These are phyloP conservation scores for Canis aureus DNA, from an alignment of 2,113 vertebrate genomes.

Conservation along the genomic window DNA sequence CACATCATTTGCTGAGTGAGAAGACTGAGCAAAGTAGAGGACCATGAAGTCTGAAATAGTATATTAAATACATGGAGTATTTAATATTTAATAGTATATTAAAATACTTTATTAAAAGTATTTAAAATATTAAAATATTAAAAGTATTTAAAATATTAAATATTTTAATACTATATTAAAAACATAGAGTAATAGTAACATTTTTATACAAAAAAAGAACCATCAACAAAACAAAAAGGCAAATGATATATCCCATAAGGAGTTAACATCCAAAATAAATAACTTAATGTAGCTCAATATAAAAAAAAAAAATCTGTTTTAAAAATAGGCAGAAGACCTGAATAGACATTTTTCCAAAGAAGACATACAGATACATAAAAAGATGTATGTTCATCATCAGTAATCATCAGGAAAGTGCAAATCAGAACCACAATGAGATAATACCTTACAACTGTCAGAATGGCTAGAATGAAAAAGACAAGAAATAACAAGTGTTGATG, in stretches of 20 bases:
- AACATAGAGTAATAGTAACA: background rate
- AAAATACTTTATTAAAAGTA: too few species aligned
- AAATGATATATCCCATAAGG: background rate
- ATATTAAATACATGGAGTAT: too few species aligned
- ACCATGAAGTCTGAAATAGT: background rate
- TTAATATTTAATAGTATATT: too few species aligned
- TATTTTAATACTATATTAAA: background rate
- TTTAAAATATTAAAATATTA: too few species aligned
- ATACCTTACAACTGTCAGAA: background rate
- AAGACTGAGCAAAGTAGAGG: background rate
- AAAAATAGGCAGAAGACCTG: background rate
- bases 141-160: too few species aligned
- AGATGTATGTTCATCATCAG: background rate
- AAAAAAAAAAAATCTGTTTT: background rate
- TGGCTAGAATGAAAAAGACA: background rate
- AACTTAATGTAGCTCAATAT: background rate
- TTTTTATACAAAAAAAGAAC: background rate
- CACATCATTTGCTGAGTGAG: background rate
- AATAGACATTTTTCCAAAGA: background rate
- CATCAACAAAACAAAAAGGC: background rate
- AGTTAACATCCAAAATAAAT: background rate
- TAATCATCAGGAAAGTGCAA: background rate
- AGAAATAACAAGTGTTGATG: background rate
- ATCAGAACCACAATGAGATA: background rate
- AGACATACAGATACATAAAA: background rate